phyloP scores from a whole-genome alignment of 2,113 vertebrate genomes.

The Melanerpes formicivorus region DNA sequence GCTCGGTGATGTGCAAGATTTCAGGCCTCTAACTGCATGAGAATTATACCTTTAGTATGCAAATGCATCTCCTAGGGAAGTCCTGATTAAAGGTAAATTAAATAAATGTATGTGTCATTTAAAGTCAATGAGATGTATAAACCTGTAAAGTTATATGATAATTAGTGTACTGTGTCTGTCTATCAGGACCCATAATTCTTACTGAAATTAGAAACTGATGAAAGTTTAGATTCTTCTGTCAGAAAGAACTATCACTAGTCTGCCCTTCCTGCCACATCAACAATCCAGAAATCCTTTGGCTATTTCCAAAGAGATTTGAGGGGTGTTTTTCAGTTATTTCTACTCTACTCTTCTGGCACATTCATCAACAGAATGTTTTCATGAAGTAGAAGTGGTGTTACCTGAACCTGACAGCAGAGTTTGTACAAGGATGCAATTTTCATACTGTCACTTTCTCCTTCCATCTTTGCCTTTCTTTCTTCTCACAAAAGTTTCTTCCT shows the following conservation, averaged over 20 bases:
- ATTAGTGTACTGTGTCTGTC: neutral
- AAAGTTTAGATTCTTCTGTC: neutral
- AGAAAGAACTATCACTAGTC: neutral
- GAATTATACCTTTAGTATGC: neutral
- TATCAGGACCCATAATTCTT: neutral
- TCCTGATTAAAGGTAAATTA: constrained; percentile 18
- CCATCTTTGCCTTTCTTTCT: neutral
- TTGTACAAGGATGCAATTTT: neutral
- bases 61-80: neutral
- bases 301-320: neutral
- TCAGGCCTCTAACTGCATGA: neutral
- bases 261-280: neutral
- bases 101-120: constrained; percentile 21
- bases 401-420: neutral
- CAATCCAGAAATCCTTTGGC: neutral
- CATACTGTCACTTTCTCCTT: neutral
- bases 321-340: no score
- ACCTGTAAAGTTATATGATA: neutral
- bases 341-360: neutral
- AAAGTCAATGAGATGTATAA: neutral
- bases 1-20: neutral
- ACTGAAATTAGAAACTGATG: neutral
- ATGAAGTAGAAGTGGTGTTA: neutral
- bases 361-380: no score
- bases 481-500: neutral